A percentile compares a stretch with the other conserved stretches of the same genome.
Evolutionary conservation across 1,140 invertebrate genomes (phyloP).

Genomic region (Reticulitermes speratus): DNA sequence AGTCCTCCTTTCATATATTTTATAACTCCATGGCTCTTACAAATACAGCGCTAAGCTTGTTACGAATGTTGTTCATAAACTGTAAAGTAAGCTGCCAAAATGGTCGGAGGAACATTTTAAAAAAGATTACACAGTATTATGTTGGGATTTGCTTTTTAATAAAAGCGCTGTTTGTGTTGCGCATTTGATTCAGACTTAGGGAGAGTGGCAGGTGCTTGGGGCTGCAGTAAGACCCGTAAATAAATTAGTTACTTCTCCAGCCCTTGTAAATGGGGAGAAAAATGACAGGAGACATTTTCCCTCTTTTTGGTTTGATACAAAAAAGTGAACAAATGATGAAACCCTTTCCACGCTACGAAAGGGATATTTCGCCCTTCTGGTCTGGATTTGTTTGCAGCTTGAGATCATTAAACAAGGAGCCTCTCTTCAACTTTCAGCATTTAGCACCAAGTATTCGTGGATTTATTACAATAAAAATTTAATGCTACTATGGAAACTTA

Average conservation of each 20-base stretch:
- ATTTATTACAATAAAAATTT: too few relatives aligned
- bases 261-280: too few relatives aligned
- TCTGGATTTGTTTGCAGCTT: too few relatives aligned
- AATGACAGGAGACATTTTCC: too few relatives aligned
- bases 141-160: slow-evolving; percentile 2
- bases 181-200: neutral
- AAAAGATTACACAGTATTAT: neutral
- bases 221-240: neutral
- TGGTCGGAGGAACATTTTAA: neutral
- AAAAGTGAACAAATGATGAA: too few relatives aligned
- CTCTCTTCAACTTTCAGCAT: too few relatives aligned
- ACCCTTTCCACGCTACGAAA: too few relatives aligned
- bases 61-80: neutral
- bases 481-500: too few relatives aligned
- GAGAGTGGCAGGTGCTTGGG: neutral
- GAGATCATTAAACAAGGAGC: too few relatives aligned
- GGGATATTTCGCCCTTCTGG: too few relatives aligned
- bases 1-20: neutral
- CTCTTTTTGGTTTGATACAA: too few relatives aligned
- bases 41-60: slow-evolving; percentile 1
- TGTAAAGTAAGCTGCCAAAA: neutral
- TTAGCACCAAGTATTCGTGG: too few relatives aligned
- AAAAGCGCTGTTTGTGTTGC: neutral
- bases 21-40: neutral
- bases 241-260: neutral